Evolutionary conservation across 2,113 vertebrate species (phyloP).

Genomic region (Lethenteron reissneri): DNA sequence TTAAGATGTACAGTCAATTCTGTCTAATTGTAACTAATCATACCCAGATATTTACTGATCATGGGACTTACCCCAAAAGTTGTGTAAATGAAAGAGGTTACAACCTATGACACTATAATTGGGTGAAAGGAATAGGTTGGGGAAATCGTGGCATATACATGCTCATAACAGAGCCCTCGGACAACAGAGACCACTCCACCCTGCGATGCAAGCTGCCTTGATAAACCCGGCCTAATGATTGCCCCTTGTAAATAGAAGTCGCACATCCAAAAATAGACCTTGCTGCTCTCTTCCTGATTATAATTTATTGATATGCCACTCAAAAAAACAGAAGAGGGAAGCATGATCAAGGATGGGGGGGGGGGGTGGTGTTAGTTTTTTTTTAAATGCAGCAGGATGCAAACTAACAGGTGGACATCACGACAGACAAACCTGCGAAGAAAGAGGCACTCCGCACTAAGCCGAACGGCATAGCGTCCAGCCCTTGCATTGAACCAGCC

Average conservation of each 20-base stretch:
- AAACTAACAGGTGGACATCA: too few relatives aligned
- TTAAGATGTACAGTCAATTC: too few relatives aligned
- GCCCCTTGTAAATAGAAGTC: too few relatives aligned
- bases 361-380: conserved; percentile 1
- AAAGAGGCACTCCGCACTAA: conserved; percentile 99
- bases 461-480: conserved; percentile 58
- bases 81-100: too few relatives aligned
- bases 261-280: too few relatives aligned
- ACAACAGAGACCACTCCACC: background rate
- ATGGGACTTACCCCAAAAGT: too few relatives aligned
- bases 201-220: background rate
- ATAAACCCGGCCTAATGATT: background rate
- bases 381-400: background rate
- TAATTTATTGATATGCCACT: too few relatives aligned
- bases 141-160: background rate
- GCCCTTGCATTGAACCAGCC: conserved; percentile 21
- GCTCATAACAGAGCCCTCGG: background rate
- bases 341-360: background rate
- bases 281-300: too few relatives aligned
- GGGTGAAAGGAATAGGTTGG: background rate
- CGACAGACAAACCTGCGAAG: conserved; percentile 95
- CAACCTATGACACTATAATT: too few relatives aligned
- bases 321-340: background rate
- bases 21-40: too few relatives aligned
- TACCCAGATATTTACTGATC: too few relatives aligned